Base-by-base conservation (phyloP, 2,797 vertebrate species). In the Danio tinwini region DNA sequence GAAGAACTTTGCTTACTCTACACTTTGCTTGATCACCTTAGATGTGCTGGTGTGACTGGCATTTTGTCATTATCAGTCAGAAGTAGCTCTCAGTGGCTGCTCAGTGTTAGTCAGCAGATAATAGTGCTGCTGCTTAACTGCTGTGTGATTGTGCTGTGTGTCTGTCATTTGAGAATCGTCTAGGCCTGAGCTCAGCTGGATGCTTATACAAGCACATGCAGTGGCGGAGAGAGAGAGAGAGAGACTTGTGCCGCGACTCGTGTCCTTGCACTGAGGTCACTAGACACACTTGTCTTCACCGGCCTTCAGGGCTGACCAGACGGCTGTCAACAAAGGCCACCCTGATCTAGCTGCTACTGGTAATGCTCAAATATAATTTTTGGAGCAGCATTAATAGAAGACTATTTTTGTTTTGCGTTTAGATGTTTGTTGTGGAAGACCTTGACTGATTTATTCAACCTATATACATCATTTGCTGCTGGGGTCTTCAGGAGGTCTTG, bases 51-150 rank as follows among this genome's bases (percentile, higher is more conserved):
- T 72, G 49, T 73, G 80, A 19, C 11, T 9, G 61, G 59, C 19
- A 58, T 55, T 80, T 78, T 70, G 72, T 71, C 64, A 55, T 64
- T 49, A 73, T 56, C 70, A 49, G 47, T 62, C 17, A 37, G 78
- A 78, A 75, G 39, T 55, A 50, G 50, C 16, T 0, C 14, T 19
- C 39, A 47, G 55, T 44, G 50, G 12, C 45, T 39, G 55, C 81
- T 78, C 52, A 12, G 75, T 77, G 17, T 81, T 83, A 76, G 76
- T 84, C 76, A 81, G 78, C 83, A 78, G 72, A 75, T 72, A 83
- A 76, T 53, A 70, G 62, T 56, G 71, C 62, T 76, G 14, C 45
- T 50, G 58, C 50, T 63, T 12, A 63, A 19, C 69, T 73, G 74
- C 47, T 65, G 80, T 81, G 58, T 77, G 52, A 71, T 76, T 81